Percentiles rank a stretch among this genome's conserved stretches.
These are phyloP conservation scores for Dilophus febrilis DNA, from an alignment of 2,888 invertebrate genomes.

Conservation along the genomic window DNA sequence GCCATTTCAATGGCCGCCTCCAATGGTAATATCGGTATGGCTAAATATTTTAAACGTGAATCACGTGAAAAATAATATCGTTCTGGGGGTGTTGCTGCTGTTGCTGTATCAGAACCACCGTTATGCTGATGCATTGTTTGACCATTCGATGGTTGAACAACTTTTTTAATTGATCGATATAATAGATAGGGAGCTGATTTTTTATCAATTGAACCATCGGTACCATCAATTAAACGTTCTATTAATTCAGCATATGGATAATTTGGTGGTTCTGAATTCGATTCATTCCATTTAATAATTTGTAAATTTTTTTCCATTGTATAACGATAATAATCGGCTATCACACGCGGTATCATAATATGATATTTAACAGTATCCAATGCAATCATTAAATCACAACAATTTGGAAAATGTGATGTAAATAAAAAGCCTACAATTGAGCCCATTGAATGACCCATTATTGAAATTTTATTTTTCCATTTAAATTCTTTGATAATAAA, in stretches of 20 bases:
- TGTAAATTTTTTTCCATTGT: constrained; percentile 31
- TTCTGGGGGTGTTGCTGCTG: too few species aligned
- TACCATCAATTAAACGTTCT: constrained; percentile 38
- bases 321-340: constrained; percentile 25
- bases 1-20: constrained; percentile 39
- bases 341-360: constrained; percentile 18
- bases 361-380: constrained; percentile 26
- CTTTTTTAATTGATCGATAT: constrained; percentile 38
- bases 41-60: constrained; percentile 35
- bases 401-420: constrained; percentile 28
- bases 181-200: constrained; percentile 38
- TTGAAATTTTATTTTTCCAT: constrained; percentile 50
- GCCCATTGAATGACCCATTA: constrained; percentile 54
- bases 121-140: too few species aligned
- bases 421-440: constrained; percentile 42
- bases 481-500: constrained; percentile 43
- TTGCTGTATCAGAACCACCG: too few species aligned
- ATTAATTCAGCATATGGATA: constrained; percentile 44
- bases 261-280: constrained; percentile 37
- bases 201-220: constrained; percentile 37
- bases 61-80: constrained; percentile 45
- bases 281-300: constrained; percentile 27
- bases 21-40: constrained; percentile 1
- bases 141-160: constrained; percentile 36
- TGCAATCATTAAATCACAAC: constrained; percentile 24